Evolutionary conservation across 2,113 vertebrate genomes (phyloP), one percentile per base, ranked within the genome.

Genomic region (Misgurnus mizolepis): DNA sequence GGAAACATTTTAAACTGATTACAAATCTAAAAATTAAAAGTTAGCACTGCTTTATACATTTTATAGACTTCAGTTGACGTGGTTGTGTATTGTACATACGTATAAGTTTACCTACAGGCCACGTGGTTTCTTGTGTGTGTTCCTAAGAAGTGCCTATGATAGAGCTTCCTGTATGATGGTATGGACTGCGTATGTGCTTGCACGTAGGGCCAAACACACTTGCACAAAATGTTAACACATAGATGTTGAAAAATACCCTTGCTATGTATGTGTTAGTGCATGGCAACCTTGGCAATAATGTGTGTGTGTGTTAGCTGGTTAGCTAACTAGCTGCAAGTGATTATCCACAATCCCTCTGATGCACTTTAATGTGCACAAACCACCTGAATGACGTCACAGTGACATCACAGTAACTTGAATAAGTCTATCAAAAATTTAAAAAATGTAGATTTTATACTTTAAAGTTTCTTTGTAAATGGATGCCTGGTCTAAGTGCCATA

Each of bases 101-200:
- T 88, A 40, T 79, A 56, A 80, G 65, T 39, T 12, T 78, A 76
- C 58, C 34, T 80, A 79, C 76, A 75, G 62, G 73, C 76, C 80
- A 80, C 79, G 60, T 50, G 43, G 64, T 80, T 72, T 78, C 53
- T 70, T 39, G n/a, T 71, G 27, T 10, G 41, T 61, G 61, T 74
- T 73, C 73, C 88, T 83, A 84, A 85, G 72, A 92, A 93, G 91
- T 93, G 92, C 92, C 92, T 93, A 86, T 85, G 66, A 80, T 89
- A 64, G 85, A 86, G 82, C 82, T 88, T 88, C 85, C 80, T 80
- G 69, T 83, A 80, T 81, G 83, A 76, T 83, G 12, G 77, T 72
- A 77, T 55, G 85, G 72, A 79, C 58, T 79, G 58, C 34, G 71
- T 85, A 85, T 83, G 84, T 80, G 76, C 76, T 72, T 76, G 67